Conservation (phyloP, 2,888 invertebrate species). For the Oegoconia quadripuncta region DNA sequence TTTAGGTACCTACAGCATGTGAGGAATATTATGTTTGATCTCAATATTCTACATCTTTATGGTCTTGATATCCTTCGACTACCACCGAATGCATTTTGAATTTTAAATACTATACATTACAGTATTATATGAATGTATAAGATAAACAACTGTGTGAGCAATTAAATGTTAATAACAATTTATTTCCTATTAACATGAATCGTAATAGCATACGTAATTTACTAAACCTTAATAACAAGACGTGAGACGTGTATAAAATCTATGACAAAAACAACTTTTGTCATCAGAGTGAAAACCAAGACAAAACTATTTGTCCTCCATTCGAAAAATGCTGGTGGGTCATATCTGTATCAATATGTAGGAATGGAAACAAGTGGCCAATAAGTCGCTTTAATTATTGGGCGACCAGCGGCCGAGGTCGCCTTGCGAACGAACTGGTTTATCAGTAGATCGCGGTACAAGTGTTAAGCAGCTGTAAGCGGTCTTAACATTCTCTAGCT, state of each 20-base stretch:
- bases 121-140: no score
- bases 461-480: slow-evolving; percentile 39
- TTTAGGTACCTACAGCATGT: no score
- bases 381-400: slow-evolving; percentile 70
- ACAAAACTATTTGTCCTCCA: slow-evolving; percentile 37
- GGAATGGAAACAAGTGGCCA: slow-evolving; percentile 68
- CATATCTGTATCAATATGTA: slow-evolving; percentile 57
- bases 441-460: slow-evolving; percentile 49
- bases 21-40: no score
- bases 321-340: slow-evolving; percentile 49
- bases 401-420: slow-evolving; percentile 64
- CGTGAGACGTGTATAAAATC: neutral
- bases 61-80: no score
- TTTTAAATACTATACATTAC: no score
- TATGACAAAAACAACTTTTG: slow-evolving; percentile 22
- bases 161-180: slow-evolving; percentile 4
- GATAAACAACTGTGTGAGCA: slow-evolving; percentile 6
- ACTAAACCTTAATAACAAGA: slow-evolving; percentile 8
- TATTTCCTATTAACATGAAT: slow-evolving; percentile 8
- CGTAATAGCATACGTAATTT: slow-evolving; percentile 4
- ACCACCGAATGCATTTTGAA: no score
- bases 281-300: slow-evolving; percentile 41
- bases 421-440: slow-evolving; percentile 70
- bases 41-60: no score
- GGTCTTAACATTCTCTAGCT: no score